phyloP scores from a whole-genome alignment of 2,888 invertebrate genomes.

The Bursaphelenchus okinawaensis region DNA sequence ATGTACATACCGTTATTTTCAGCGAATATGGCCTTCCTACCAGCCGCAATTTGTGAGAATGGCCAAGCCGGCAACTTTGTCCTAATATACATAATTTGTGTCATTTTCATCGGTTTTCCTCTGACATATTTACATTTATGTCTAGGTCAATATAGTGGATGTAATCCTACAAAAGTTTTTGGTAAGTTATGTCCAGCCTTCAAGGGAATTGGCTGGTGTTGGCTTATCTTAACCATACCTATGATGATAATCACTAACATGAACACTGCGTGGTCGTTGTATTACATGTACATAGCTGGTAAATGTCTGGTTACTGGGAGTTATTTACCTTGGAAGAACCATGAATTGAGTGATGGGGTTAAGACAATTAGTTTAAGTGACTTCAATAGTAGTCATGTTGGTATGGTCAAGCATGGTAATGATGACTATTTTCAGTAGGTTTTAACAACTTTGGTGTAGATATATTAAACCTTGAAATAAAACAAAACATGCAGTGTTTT shows the following conservation, averaged over 20 bases:
- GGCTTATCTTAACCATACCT: slow-evolving; percentile 18
- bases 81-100: slow-evolving; percentile 16
- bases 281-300: slow-evolving; percentile 16
- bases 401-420: no score
- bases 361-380: no score
- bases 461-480: no score
- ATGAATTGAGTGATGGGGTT: no score
- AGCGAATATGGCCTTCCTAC: slow-evolving; percentile 22
- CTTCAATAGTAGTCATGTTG: no score
- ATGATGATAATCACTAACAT: slow-evolving; percentile 21
- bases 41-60: slow-evolving; percentile 17
- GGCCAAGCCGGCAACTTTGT: slow-evolving; percentile 21
- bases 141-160: slow-evolving; percentile 20
- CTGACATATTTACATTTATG: slow-evolving; percentile 18
- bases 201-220: slow-evolving; percentile 19
- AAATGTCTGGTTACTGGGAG: slow-evolving; percentile 8
- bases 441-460: not conserved
- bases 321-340: slow-evolving; percentile 16
- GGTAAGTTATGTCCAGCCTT: slow-evolving; percentile 21
- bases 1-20: no score
- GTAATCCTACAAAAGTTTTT: slow-evolving; percentile 18
- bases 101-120: slow-evolving; percentile 16
- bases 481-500: no score
- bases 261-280: slow-evolving; percentile 18
- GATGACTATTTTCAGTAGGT: not conserved